Conservation (phyloP, 2,113 vertebrate species). For the Lethenteron camtschaticum region DNA sequence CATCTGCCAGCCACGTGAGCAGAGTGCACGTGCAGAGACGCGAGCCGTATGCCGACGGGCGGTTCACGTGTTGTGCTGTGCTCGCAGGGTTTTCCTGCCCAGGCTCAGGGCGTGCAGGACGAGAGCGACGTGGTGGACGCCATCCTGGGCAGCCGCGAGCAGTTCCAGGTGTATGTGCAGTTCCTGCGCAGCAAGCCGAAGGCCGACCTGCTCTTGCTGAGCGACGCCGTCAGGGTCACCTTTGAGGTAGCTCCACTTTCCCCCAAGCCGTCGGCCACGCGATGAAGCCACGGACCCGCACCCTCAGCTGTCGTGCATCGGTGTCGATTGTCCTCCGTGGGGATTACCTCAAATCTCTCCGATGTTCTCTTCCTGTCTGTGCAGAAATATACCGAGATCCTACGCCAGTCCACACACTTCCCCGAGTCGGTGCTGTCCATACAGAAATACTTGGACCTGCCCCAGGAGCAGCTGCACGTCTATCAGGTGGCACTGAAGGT, state of each 20-base stretch:
- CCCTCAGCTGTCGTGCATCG: too few relatives aligned
- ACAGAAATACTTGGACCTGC: conserved; percentile 53
- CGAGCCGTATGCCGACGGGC: too few relatives aligned
- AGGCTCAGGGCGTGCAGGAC: conserved; percentile 51
- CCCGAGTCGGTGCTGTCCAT: conserved; percentile 38
- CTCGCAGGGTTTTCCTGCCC: conserved; percentile 29
- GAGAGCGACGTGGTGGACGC: conserved; percentile 82
- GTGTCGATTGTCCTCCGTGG: too few relatives aligned
- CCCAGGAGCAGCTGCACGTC: conserved; percentile 57
- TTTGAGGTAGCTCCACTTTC: neutral
- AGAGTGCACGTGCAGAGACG: too few relatives aligned
- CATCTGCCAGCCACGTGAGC: too few relatives aligned
- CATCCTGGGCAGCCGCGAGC: conserved; percentile 59
- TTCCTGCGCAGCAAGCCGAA: conserved; percentile 57
- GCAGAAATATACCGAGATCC: conserved; percentile 52
- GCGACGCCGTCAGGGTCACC: neutral
- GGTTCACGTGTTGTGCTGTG: too few relatives aligned
- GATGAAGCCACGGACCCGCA: too few relatives aligned
- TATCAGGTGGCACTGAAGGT: conserved; percentile 82
- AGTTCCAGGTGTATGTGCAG: conserved; percentile 68
- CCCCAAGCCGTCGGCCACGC: too few relatives aligned
- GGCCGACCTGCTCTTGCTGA: conserved; percentile 28
- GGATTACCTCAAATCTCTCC: too few relatives aligned
- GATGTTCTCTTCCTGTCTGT: neutral
- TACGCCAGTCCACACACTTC: conserved; percentile 26